These are phyloP conservation scores for Sebastiscus albofasciatus DNA, from an alignment of 2,797 vertebrate genomes.

Conservation along the genomic window DNA sequence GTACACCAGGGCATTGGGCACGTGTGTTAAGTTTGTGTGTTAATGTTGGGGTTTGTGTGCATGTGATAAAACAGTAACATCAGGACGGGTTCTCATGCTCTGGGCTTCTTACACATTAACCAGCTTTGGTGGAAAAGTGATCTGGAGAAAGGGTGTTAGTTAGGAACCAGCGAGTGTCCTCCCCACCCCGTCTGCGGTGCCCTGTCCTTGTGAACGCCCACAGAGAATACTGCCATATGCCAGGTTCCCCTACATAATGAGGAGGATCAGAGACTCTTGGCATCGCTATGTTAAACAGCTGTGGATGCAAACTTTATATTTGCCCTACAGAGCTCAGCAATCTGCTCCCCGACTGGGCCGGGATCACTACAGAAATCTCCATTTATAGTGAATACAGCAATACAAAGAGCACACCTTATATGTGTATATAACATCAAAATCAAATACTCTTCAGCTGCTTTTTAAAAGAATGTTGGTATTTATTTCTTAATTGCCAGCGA, in stretches of 20 bases:
- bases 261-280: slow-evolving; percentile 76
- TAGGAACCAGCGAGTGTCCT: slow-evolving; percentile 59
- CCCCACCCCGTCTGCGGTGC: slow-evolving; percentile 60
- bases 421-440: background rate
- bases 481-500: background rate
- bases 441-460: background rate
- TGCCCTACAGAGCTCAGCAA: slow-evolving; percentile 73
- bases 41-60: background rate
- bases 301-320: slow-evolving; percentile 75
- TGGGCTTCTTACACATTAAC: slow-evolving; percentile 67
- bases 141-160: slow-evolving; percentile 53
- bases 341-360: slow-evolving; percentile 68
- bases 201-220: slow-evolving; percentile 79
- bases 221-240: slow-evolving; percentile 83
- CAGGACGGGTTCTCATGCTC: slow-evolving; percentile 63
- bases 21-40: slow-evolving; percentile 11
- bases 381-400: slow-evolving; percentile 58
- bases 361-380: slow-evolving; percentile 53
- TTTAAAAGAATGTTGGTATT: background rate
- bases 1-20: background rate
- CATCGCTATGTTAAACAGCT: slow-evolving; percentile 77
- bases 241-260: slow-evolving; percentile 75
- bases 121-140: slow-evolving; percentile 51
- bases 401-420: background rate
- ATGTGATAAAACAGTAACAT: slow-evolving; percentile 62